Evolutionary conservation across 2,797 vertebrate genomes (phyloP).

Genomic region (Oryzias sinensis): DNA sequence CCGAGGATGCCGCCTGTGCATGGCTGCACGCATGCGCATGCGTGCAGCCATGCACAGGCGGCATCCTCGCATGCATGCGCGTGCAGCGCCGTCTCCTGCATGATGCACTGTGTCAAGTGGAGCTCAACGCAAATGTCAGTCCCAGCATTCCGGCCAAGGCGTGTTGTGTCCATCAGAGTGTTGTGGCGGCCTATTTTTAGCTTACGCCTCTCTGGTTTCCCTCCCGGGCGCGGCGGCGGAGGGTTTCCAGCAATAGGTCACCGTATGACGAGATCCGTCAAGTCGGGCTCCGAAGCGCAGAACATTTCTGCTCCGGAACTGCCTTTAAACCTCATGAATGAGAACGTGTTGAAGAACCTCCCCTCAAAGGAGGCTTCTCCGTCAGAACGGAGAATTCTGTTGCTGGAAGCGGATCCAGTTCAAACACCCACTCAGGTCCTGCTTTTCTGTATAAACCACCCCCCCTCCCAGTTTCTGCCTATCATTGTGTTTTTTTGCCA

Average conservation of each 20-base stretch:
- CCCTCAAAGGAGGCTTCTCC: conserved; percentile 14
- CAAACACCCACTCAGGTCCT: conserved; percentile 51
- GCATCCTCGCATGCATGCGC: no score
- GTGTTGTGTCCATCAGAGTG: conserved; percentile 67
- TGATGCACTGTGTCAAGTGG: conserved; percentile 42
- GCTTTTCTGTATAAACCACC: conserved; percentile 25
- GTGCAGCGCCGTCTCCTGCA: conserved; percentile 31
- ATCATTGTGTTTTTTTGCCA: conserved; percentile 4
- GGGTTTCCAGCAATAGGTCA: conserved; percentile 73
- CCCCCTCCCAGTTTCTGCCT: conserved; percentile 16
- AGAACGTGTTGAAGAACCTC: conserved; percentile 12
- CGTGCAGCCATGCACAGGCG: background rate
- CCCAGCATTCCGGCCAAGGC: conserved; percentile 54
- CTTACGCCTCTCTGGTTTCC: conserved; percentile 66
- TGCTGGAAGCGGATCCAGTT: conserved; percentile 34
- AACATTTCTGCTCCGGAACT: background rate
- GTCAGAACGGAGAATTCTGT: conserved; percentile 17
- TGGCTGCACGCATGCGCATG: no score
- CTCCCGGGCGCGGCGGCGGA: conserved; percentile 36
- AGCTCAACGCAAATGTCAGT: conserved; percentile 64
- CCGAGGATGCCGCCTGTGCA: no score
- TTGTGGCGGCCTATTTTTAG: conserved; percentile 75
- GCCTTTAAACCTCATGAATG: no score
- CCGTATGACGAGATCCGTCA: conserved; percentile 50
- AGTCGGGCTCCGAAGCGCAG: conserved; percentile 51